Base-by-base conservation (phyloP, 1,140 invertebrate species). In the Cotesia chilonis region DNA sequence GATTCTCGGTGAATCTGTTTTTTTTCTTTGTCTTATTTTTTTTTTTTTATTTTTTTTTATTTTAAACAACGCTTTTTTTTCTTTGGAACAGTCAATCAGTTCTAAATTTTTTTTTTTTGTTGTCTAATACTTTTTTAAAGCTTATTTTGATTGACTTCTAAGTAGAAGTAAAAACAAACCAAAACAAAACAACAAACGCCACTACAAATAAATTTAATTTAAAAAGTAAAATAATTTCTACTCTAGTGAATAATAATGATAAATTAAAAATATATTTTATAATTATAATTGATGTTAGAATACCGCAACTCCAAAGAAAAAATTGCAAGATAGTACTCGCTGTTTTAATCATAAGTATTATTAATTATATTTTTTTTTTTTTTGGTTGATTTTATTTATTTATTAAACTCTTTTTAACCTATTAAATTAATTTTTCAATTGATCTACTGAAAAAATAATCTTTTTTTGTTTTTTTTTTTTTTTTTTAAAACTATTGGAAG, bases 1-100 rank as follows among this genome's bases (percentile, higher is more conserved):
- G 78, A 63, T 69, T 82, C 80, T 72, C 76, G 79, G 28, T 78
- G 78, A 70, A 54, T 81, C 78, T 82, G 76, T 79, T 71, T 80
- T 57, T 47, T 63, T 54, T 52, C 51, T 68, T 65, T 41, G 1
- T 4, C 36, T 79, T 74, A 59, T 35, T 75, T 77, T 77, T 3
- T 75, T 12, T 55, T 55, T 55, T 12, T 55, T 55, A n/a, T 55
- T 35, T 60, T 60, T 36, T 20, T 60, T 35, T 10, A 7, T 60
- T 60, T 35, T 10, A 9, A 60, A 20, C 3, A 7, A 57, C 20
- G n/a, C 54, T 17, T 17, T 57, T n/a, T 57, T 20, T 57, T 57
- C 20, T 57, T 57, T 60, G 12, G 73, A 75, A 81, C 73, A 80
- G 75, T 81, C 72, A 81, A 79, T 81, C 74, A 80, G 72, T 79